Conservation (phyloP, 1,140 invertebrate genomes). For the Drosophila burlai region DNA sequence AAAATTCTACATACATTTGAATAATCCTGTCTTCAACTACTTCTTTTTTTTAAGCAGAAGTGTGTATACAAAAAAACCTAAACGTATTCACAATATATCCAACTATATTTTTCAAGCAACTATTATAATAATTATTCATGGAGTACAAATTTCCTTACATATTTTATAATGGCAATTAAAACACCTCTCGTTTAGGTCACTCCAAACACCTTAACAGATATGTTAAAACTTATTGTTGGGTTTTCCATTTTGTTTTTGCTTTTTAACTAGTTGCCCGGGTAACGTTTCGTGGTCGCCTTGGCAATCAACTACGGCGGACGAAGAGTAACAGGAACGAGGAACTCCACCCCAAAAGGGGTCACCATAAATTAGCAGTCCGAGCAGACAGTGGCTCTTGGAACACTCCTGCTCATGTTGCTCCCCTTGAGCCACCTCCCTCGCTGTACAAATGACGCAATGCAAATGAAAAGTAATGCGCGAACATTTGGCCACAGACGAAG, state of each 20-base stretch:
- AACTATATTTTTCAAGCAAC: conserved; percentile 18
- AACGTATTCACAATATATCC: neutral
- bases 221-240: conserved; percentile 45
- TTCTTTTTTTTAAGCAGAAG: too few relatives aligned
- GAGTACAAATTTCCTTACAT: conserved; percentile 12
- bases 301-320: conserved; percentile 61
- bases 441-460: conserved; percentile 70
- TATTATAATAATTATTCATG: conserved; percentile 17
- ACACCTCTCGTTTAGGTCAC: conserved; percentile 48
- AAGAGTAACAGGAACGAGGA: conserved; percentile 10
- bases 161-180: conserved; percentile 70
- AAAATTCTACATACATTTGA: neutral
- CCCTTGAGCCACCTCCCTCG: conserved; percentile 6
- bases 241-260: conserved; percentile 29
- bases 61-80: neutral
- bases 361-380: conserved; percentile 60
- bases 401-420: neutral
- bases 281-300: conserved; percentile 70
- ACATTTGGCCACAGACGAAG: conserved; percentile 50
- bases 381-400: conserved; percentile 47
- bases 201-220: conserved; percentile 15
- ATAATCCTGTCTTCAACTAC: neutral
- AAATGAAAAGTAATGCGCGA: conserved; percentile 65
- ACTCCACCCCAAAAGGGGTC: conserved; percentile 48
- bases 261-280: conserved; percentile 47